Base-by-base conservation (phyloP, 2,888 invertebrate genomes). In the Luffia ferchaultella region DNA sequence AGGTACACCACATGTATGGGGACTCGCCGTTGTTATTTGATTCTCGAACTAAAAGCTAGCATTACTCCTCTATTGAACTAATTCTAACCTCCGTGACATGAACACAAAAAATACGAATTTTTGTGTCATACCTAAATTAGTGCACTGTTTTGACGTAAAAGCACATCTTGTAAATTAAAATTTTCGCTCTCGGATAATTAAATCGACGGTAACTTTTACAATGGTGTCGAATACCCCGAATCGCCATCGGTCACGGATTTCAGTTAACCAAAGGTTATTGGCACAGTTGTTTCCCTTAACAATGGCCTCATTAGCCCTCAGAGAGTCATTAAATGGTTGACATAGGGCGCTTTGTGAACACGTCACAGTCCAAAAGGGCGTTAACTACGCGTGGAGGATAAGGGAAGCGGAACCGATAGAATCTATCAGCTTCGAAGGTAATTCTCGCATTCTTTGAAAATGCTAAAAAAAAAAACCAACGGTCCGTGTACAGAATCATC, bases 311-410 rank as follows among this genome's bases (percentile, higher is more conserved):
- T 82, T 83, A 82, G 73, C 64, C 57, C 56, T 57, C 76, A 76
- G 77, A 76, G 74, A 69, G 71, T 76, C 72, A 75, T 80, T 75
- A 76, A 76, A 72, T 67, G 60, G 67, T 68, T 67, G 64, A 73
- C 67, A 70, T 64, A 66, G 42, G 62, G 55, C 52, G 62, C 62
- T 75, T 78, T 76, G 73, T 78, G 64, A 62, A 65, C 68, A 59
- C 68, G 70, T 76, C 76, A 77, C 77, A 70, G 20, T 72, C 59
- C 70, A 64, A 73, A 78, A 77, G 70, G 67, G 72, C 70, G 78
- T 71, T 80, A 83, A 82, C 79, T 66, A 80, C 73, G 79, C 74
- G 77, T 80, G 77, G 72, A 76, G 63, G 78, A 76, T 78, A 71
- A 66, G 75, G 79, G 80, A 73, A 79, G 82, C 82, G 77, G 73